Evolutionary conservation across 2,113 vertebrate genomes (phyloP), one percentile per base, ranked within the genome.

Genomic region (Cynopterus brachyotis): DNA sequence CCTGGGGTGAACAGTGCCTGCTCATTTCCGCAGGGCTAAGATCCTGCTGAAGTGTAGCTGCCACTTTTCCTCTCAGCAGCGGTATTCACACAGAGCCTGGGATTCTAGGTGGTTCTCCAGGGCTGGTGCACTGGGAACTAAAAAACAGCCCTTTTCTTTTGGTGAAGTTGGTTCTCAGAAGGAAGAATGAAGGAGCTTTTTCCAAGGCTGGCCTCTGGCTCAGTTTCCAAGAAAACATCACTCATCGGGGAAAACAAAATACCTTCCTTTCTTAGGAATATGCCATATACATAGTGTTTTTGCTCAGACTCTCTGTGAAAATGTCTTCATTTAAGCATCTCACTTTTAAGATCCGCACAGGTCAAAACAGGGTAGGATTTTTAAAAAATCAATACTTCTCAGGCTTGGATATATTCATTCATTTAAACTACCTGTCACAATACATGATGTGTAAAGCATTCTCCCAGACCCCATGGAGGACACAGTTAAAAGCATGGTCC

Each of bases 371-470:
- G 67, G 8, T 1, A 40, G 55, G 50, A 45, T 40, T 40, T 40
- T 13, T 35, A 2, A 35, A 67, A 60, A 42, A 69, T 66, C 17
- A 89, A 35, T 88, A 78, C 24, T 76, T 79, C 22, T n/a, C 30
- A 50, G 80, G 2, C 30, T 72, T 67, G 24, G 12, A 92, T 80
- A 66, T 80, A 9, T 6, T 90, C 50, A 79, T 75, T 94, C 32
- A 84, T 85, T 95, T 96, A 93, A 87, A 70, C 37, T 79, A 87
- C 50, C 13, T 24, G 73, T 73, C 59, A 59, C n/a, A 72, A 81
- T 2, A 67, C 1, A 78, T 2, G 50, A 50, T 42, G 24, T 35
- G 64, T 64, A 76, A 50, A 80, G 67, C 60, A 91, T 80, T 91
- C 64, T 81, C 70, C 17, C 26, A 64, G n/a, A 22, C n/a, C 8